Base-by-base conservation (phyloP, 1,140 invertebrate species). In the Papilio aristodemus region DNA sequence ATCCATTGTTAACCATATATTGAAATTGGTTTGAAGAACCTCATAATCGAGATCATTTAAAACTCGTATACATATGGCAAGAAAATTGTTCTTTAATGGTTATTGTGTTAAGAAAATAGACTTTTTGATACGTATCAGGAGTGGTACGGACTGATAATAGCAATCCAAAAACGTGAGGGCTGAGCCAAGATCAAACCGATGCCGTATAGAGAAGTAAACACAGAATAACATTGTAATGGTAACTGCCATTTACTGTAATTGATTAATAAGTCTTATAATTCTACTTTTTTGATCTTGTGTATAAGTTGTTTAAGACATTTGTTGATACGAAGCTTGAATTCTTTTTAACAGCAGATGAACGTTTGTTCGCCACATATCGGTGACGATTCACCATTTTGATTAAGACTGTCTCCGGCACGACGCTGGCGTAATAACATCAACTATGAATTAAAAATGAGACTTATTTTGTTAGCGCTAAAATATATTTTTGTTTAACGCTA, bases 381-480 rank as follows among this genome's bases (percentile, higher is more conserved):
- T 62, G 59, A 62, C 59, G 17, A 62, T 62, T 62, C 36, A 14
- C 27, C 59, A 38, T 32, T 38, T 39, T 38, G 59, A 62, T 37
- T 39, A 37, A 14, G 32, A 62, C 59, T 14, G 59, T 62, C 59
- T 36, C 27, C 59, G 59, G 17, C 32, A 19, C 14, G 59, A 36
- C 3, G 59, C 59, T 62, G 59, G 27, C 59, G 59, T 62, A 62
- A 62, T 62, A 37, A 37, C 9, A 14, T 19, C 36, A 13, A 19
- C n/a, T 19, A 6, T 17, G 0, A 11, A 4, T 36, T 36, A 4
- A 62, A 62, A 25, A 13, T 4, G 4, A 64, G 39, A 43, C 38
- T 64, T 64, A 64, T 64, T 41, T 13, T 19, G 38, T 22, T 41
- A 27, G 10, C 10, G 4, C 8, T 43, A 64, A 27, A 64, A 46